Conservation (phyloP, 2,888 invertebrate species). For the Nebria salina region DNA sequence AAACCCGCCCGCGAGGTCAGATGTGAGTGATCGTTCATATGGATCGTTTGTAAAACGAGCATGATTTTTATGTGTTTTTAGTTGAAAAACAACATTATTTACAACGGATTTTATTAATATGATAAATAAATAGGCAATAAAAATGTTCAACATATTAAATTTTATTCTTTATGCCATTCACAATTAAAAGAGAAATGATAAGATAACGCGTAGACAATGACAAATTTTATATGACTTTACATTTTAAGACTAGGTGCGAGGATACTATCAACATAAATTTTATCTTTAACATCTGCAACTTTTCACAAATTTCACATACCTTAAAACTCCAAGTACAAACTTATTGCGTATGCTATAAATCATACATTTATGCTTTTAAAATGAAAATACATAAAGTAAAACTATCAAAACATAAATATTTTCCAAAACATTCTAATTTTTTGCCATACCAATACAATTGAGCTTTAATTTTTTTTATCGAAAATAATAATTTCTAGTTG, state of each 20-base stretch:
- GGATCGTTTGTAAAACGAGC: slow-evolving; percentile 21
- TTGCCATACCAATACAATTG: no score
- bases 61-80: slow-evolving; percentile 42
- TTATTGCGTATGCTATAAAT: no score
- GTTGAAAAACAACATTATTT: slow-evolving; percentile 39
- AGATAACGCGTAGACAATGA: background rate
- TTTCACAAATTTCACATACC: no score
- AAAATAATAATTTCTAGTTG: no score
- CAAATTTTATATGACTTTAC: background rate
- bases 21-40: slow-evolving; percentile 41
- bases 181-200: slow-evolving; percentile 1
- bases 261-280: no score
- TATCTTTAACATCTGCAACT: no score
- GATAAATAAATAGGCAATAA: slow-evolving; percentile 21
- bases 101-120: slow-evolving; percentile 19
- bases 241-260: background rate
- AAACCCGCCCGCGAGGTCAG: slow-evolving; percentile 34
- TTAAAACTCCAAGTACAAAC: no score
- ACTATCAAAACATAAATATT: no score
- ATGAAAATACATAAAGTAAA: no score
- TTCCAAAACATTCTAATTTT: no score
- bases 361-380: no score
- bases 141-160: slow-evolving; percentile 27
- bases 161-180: slow-evolving; percentile 7
- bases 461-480: no score